These are phyloP conservation scores for Chymomyza fuscimana DNA, from an alignment of 2,888 invertebrate species.

Conservation along the genomic window DNA sequence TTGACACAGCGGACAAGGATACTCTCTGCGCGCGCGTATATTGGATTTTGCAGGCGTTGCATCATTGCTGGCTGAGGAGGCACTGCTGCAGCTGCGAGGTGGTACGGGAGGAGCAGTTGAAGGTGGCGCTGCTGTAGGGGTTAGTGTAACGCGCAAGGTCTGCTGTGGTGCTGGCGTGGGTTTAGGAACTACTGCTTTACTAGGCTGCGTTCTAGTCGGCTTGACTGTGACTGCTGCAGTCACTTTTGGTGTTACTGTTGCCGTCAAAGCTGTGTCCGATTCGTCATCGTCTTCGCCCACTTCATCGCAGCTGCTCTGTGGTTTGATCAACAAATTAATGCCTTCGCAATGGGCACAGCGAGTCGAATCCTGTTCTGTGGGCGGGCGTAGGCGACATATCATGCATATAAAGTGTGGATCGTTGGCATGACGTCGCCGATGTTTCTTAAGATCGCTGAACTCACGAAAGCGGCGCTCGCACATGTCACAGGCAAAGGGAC, in stretches of 20 bases:
- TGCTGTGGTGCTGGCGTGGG: not conserved
- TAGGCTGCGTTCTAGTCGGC: slow-evolving; percentile 13
- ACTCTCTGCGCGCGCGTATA: slow-evolving; percentile 63
- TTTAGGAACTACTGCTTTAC: slow-evolving; percentile 15
- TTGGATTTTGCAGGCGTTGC: not conserved
- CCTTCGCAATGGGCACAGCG: slow-evolving; percentile 76
- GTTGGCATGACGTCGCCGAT: slow-evolving; percentile 75
- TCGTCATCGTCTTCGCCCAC: slow-evolving; percentile 8
- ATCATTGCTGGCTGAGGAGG: slow-evolving; percentile 64
- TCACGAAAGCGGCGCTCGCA: slow-evolving; percentile 78
- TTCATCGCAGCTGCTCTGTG: slow-evolving; percentile 34
- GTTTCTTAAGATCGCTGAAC: slow-evolving; percentile 79
- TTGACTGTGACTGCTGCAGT: not conserved
- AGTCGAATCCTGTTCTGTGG: slow-evolving; percentile 75
- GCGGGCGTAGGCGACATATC: slow-evolving; percentile 73
- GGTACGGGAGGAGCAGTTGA: slow-evolving; percentile 17
- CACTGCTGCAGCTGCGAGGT: slow-evolving; percentile 52
- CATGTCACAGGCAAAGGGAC: slow-evolving; percentile 78
- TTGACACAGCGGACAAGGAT: slow-evolving; percentile 77
- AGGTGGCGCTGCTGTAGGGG: slow-evolving; percentile 13
- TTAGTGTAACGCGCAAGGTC: slow-evolving; percentile 10
- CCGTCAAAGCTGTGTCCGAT: slow-evolving; percentile 7
- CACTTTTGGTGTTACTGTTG: not conserved
- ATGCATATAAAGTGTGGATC: slow-evolving; percentile 76
- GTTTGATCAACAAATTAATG: slow-evolving; percentile 60